These are phyloP conservation scores for Trachelipus rathkii DNA, from an alignment of 1,140 invertebrate species.

Conservation along the genomic window DNA sequence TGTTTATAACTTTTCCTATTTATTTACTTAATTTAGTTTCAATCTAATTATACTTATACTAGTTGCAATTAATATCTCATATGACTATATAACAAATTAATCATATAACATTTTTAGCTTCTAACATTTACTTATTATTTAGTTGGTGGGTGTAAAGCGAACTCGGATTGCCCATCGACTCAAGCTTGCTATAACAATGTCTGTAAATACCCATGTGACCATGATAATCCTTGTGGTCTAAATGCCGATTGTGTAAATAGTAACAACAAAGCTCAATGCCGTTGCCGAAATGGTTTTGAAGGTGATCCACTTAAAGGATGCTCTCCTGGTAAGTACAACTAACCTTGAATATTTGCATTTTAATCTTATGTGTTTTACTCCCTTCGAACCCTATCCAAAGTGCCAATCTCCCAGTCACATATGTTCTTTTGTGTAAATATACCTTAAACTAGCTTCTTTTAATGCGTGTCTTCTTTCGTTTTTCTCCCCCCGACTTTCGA, in stretches of 20 bases:
- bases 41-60: neutral
- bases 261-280: slow-evolving; percentile 60
- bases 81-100: neutral
- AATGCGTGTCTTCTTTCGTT: neutral
- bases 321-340: slow-evolving; percentile 37
- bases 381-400: no score
- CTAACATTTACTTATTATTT: slow-evolving; percentile 2
- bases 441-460: neutral
- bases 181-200: slow-evolving; percentile 45
- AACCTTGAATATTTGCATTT: no score
- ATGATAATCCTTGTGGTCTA: slow-evolving; percentile 47
- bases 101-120: neutral
- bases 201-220: slow-evolving; percentile 46
- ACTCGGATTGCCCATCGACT: slow-evolving; percentile 44
- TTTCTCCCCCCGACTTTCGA: neutral
- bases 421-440: no score
- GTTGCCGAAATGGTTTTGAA: slow-evolving; percentile 54
- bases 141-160: slow-evolving; percentile 62
- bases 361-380: no score
- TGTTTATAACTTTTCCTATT: neutral
- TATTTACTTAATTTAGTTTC: neutral
- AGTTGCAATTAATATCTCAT: neutral
- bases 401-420: no score
- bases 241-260: slow-evolving; percentile 51
- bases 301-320: slow-evolving; percentile 48